A percentile compares a stretch with the other conserved stretches of the same genome.
phyloP scores from a whole-genome alignment of 2,888 invertebrate species.

The Heterodera filipjevi region DNA sequence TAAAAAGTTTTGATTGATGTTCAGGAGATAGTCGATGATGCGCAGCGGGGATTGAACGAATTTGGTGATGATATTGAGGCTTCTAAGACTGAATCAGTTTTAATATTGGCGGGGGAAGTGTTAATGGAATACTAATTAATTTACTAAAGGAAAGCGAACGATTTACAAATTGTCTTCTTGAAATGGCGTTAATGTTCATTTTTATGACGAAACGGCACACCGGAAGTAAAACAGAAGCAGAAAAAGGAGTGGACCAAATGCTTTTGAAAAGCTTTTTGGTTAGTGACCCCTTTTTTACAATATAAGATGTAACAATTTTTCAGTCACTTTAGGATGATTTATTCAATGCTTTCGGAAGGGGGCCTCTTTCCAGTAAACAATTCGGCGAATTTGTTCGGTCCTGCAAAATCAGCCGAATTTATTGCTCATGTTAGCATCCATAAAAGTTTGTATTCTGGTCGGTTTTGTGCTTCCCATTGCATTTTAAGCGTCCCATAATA shows the following conservation, averaged over 20 bases:
- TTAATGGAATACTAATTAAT: background rate
- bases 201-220: slow-evolving; percentile 23
- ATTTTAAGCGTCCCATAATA: too few relatives aligned
- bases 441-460: background rate
- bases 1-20: too few relatives aligned
- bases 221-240: background rate
- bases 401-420: slow-evolving; percentile 21
- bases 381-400: slow-evolving; percentile 25
- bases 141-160: background rate
- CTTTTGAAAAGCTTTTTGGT: slow-evolving; percentile 23
- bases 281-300: too few relatives aligned
- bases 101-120: background rate
- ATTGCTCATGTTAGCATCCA: slow-evolving; percentile 11
- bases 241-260: slow-evolving; percentile 16
- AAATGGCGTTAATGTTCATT: slow-evolving; percentile 20
- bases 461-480: too few relatives aligned
- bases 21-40: background rate
- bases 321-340: slow-evolving; percentile 9
- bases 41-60: background rate
- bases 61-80: background rate
- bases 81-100: background rate
- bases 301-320: too few relatives aligned
- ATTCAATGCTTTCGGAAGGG: slow-evolving; percentile 2
- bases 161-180: slow-evolving; percentile 17
- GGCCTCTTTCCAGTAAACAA: slow-evolving; percentile 8